Conservation (phyloP, 2,888 invertebrate species). For the Agrypnus murinus region DNA sequence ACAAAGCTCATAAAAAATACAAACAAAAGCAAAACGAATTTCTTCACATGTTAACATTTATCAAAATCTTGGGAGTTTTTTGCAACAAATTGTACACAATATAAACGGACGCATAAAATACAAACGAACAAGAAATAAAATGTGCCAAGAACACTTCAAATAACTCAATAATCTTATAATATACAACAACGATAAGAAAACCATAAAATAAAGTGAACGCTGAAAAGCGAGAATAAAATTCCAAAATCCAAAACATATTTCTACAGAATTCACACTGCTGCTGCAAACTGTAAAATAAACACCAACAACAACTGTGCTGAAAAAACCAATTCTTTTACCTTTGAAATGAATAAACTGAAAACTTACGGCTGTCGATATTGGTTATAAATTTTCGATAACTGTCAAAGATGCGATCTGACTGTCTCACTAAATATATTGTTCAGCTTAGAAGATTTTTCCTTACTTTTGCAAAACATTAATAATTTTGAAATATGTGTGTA, state of each 20-base stretch:
- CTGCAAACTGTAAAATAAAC: slow-evolving; percentile 37
- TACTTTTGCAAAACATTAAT: no score
- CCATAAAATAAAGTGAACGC: slow-evolving; percentile 41
- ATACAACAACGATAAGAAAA: slow-evolving; percentile 35
- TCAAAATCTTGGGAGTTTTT: not conserved
- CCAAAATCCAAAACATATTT: slow-evolving; percentile 35
- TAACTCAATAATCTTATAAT: slow-evolving; percentile 36
- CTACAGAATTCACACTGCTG: slow-evolving; percentile 39
- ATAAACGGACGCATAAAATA: slow-evolving; percentile 26
- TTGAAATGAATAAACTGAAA: slow-evolving; percentile 30
- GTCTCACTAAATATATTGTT: no score
- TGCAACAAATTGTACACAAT: slow-evolving; percentile 13
- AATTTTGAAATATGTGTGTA: no score
- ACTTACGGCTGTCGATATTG: slow-evolving; percentile 20
- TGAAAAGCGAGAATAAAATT: slow-evolving; percentile 42
- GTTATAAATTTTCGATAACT: slow-evolving; percentile 24
- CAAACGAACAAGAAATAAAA: slow-evolving; percentile 30
- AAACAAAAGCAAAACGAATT: no score
- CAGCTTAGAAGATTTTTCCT: no score
- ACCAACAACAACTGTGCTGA: slow-evolving; percentile 36
- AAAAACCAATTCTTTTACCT: slow-evolving; percentile 14
- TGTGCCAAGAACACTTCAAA: slow-evolving; percentile 35
- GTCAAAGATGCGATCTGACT: slow-evolving; percentile 13
- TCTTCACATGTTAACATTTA: not conserved
- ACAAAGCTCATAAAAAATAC: no score